Evolutionary conservation across 2,113 vertebrate genomes (phyloP).

Genomic region (Cheirogaleus medius): DNA sequence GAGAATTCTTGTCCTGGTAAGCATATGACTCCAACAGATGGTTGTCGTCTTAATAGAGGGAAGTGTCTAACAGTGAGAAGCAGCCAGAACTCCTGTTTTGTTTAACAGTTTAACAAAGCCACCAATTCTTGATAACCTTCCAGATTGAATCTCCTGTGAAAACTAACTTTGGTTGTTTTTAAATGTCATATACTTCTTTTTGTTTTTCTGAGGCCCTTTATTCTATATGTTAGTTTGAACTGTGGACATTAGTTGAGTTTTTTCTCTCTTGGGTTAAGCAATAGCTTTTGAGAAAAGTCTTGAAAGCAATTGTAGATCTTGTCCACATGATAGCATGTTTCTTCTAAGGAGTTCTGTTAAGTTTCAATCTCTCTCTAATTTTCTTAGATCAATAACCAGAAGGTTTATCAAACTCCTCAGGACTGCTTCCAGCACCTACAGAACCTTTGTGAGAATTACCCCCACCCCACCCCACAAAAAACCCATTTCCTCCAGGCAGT

Average conservation of each 20-base stretch:
- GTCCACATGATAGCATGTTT: not conserved
- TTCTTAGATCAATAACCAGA: not conserved
- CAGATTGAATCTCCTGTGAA: not conserved
- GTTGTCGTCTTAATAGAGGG: not conserved
- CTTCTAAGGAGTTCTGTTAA: not conserved
- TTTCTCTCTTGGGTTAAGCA: not conserved
- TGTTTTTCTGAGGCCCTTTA: not conserved
- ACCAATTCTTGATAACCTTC: not conserved
- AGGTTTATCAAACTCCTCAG: not conserved
- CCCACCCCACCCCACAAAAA: not conserved
- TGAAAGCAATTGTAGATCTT: not conserved
- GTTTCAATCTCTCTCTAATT: not conserved
- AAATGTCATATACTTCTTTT: not conserved
- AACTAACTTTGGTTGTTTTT: not conserved
- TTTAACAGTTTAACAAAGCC: constrained; percentile 20
- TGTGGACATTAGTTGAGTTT: not conserved
- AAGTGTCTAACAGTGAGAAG: not conserved
- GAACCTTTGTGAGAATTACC: not conserved
- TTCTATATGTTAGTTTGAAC: not conserved
- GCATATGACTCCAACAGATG: constrained; percentile 20
- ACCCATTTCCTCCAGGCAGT: not conserved
- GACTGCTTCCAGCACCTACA: not conserved
- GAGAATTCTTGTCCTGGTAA: not conserved
- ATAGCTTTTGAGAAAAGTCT: not conserved
- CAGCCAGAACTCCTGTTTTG: constrained; percentile 16